A percentile compares a stretch with the other conserved stretches of the same genome.
These are phyloP conservation scores for Ciconia stormi DNA, from an alignment of 2,113 vertebrate genomes.

Conservation along the genomic window DNA sequence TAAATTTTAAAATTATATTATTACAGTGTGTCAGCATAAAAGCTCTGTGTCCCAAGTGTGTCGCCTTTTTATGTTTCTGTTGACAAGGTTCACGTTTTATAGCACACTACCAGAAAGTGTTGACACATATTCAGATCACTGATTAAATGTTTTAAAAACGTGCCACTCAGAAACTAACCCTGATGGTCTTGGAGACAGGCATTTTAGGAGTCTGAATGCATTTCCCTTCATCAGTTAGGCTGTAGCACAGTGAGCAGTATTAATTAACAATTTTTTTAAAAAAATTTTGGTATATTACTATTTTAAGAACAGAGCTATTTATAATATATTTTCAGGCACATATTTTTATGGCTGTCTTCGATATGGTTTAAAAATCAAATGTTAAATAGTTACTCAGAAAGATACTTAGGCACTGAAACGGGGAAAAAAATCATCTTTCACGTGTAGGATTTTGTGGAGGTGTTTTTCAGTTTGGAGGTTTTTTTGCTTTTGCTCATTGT, in stretches of 20 bases:
- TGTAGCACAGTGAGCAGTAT: constrained; percentile 37
- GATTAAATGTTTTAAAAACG: constrained; percentile 85
- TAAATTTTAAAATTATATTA: constrained; percentile 80
- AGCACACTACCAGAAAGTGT: constrained; percentile 80
- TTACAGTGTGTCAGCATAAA: constrained; percentile 76
- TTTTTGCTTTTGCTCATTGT: background rate
- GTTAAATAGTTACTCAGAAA: constrained; percentile 8
- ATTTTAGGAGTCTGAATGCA: constrained; percentile 64
- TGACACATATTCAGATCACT: constrained; percentile 81
- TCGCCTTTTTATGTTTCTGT: constrained; percentile 77
- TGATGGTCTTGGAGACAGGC: constrained; percentile 74
- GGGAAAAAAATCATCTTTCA: background rate
- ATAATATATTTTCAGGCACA: background rate
- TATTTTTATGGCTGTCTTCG: background rate
- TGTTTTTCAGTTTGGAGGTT: background rate
- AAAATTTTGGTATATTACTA: background rate
- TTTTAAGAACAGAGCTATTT: constrained; percentile 12
- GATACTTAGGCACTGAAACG: background rate
- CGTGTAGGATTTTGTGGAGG: background rate
- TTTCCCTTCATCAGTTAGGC: constrained; percentile 39
- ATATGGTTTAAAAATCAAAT: background rate
- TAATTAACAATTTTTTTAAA: constrained; percentile 11
- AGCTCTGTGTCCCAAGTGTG: constrained; percentile 77
- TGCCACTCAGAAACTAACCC: constrained; percentile 83
- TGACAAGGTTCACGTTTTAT: constrained; percentile 81